These are phyloP conservation scores for Dynastes grantii DNA, from an alignment of 2,888 invertebrate genomes.

Conservation along the genomic window DNA sequence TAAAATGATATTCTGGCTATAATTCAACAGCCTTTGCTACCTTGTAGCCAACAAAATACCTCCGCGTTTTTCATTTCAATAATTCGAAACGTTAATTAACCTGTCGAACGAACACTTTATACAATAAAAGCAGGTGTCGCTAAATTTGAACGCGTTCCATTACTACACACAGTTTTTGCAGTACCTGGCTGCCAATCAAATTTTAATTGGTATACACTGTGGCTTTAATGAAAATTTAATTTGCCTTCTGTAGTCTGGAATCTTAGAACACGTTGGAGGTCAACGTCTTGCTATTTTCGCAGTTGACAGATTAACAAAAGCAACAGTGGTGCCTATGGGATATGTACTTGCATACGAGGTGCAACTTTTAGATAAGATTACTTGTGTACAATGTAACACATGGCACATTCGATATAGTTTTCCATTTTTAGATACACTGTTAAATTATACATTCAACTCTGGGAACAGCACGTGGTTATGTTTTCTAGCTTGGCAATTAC, in stretches of 20 bases:
- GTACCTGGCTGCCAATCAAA: constrained; percentile 19
- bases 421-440: no score
- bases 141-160: neutral
- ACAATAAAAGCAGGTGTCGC: neutral
- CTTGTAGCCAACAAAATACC: no score
- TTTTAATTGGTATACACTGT: constrained; percentile 14
- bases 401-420: no score
- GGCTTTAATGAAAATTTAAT: constrained; percentile 3
- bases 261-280: neutral
- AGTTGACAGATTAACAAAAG: neutral
- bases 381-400: no score
- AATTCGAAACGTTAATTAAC: neutral
- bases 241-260: neutral
- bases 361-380: no score
- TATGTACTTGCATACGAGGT: no score
- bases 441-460: no score
- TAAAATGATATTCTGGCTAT: no score
- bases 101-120: neutral
- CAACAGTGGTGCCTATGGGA: neutral
- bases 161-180: neutral
- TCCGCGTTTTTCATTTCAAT: neutral
- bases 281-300: neutral
- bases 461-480: no score
- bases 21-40: no score
- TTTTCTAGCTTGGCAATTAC: no score